phyloP scores from a whole-genome alignment of 2,113 vertebrate genomes.

The Lontra canadensis region DNA sequence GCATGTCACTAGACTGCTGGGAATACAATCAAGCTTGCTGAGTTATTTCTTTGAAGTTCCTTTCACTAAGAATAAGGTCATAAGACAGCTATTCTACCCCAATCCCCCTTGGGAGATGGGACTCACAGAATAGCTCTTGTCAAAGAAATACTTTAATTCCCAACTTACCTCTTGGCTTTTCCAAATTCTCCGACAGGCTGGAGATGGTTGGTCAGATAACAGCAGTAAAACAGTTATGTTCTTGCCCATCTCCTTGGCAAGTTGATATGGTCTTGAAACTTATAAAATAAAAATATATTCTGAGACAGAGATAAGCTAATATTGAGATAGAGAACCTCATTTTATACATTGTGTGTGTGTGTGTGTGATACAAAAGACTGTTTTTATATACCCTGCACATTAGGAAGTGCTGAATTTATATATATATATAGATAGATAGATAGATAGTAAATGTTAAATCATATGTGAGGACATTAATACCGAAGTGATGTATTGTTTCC shows the following conservation, averaged over 20 bases:
- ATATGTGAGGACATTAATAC: neutral
- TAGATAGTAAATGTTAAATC: neutral
- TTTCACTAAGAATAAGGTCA: constrained; percentile 57
- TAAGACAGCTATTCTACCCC: neutral
- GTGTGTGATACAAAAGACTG: neutral
- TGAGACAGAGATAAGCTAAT: neutral
- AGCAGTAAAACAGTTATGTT: neutral
- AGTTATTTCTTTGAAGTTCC: constrained; percentile 32
- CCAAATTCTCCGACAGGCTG: neutral
- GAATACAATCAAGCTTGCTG: constrained; percentile 23
- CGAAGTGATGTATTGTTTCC: neutral
- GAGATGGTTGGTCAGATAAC: neutral
- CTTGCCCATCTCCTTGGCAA: neutral
- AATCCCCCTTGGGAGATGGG: neutral
- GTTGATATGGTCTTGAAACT: neutral
- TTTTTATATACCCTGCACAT: too few species aligned
- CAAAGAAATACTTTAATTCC: constrained; percentile 36
- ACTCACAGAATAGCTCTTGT: neutral
- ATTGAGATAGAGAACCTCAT: neutral
- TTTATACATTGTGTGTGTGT: neutral
- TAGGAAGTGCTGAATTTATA: too few species aligned
- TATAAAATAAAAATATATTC: constrained; percentile 22
- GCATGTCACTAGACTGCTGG: constrained; percentile 38
- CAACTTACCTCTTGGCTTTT: neutral
- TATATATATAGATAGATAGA: too few species aligned